phyloP scores from a whole-genome alignment of 2,888 invertebrate genomes.

The Rutpela maculata region DNA sequence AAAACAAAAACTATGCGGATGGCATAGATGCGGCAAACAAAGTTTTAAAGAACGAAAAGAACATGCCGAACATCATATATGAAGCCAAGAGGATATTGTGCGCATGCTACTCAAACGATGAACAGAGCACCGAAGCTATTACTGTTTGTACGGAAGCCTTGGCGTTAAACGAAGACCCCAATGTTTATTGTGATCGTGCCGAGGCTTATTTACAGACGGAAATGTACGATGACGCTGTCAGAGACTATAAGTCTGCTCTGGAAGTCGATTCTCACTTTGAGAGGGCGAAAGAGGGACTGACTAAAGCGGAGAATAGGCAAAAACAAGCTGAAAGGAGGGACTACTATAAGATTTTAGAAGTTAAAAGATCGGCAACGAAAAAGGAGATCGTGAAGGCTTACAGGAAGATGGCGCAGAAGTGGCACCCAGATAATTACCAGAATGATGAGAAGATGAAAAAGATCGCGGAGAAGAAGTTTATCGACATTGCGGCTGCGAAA shows the following conservation, averaged over 20 bases:
- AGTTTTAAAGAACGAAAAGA: constrained; percentile 82
- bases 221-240: constrained; percentile 94
- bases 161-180: constrained; percentile 83
- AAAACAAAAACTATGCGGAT: constrained; percentile 79
- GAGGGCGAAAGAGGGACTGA: constrained; percentile 92
- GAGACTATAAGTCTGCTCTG: constrained; percentile 89
- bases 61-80: constrained; percentile 83
- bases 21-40: constrained; percentile 84
- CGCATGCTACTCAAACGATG: constrained; percentile 84
- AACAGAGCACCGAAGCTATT: constrained; percentile 84
- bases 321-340: constrained; percentile 95
- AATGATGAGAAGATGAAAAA: constrained; percentile 91
- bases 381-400: constrained; percentile 97
- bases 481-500: constrained; percentile 99
- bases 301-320: constrained; percentile 91
- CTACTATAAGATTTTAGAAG: constrained; percentile 97
- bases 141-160: constrained; percentile 87
- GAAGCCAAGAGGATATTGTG: constrained; percentile 88
- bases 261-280: constrained; percentile 87
- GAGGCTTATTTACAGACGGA: constrained; percentile 93
- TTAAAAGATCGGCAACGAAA: constrained; percentile 92
- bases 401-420: constrained; percentile 96
- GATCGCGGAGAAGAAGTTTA: constrained; percentile 96
- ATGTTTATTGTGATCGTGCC: constrained; percentile 91
- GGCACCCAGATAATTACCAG: constrained; percentile 98